These are phyloP conservation scores for Campoletis raptor DNA, from an alignment of 2,888 invertebrate genomes.

Conservation along the genomic window DNA sequence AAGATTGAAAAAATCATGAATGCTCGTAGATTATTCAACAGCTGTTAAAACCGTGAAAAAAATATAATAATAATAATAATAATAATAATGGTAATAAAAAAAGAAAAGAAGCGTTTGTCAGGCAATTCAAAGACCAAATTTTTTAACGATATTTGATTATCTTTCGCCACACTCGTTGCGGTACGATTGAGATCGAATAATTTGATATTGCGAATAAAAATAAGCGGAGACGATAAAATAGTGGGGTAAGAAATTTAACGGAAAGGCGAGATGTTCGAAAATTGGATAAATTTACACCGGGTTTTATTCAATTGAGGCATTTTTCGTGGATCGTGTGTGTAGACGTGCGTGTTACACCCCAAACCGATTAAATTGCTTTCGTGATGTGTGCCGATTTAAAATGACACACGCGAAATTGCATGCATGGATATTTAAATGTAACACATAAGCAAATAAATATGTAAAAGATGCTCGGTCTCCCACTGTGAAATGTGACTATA, in stretches of 20 bases:
- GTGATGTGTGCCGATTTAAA: slow-evolving; percentile 9
- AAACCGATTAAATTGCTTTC: slow-evolving; percentile 1
- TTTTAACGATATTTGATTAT: slow-evolving; percentile 1
- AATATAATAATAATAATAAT: no score
- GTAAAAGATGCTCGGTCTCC: slow-evolving; percentile 27
- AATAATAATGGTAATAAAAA: no score
- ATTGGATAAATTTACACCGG: slow-evolving; percentile 12
- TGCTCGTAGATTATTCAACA: slow-evolving; percentile 54
- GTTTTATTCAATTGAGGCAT: slow-evolving; percentile 38
- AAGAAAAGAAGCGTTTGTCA: slow-evolving; percentile 21
- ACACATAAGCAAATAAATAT: slow-evolving; percentile 23
- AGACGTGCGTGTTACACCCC: not conserved
- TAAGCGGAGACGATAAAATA: slow-evolving; percentile 1
- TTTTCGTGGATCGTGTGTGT: not conserved
- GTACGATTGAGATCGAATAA: not conserved
- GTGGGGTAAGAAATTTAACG: not conserved
- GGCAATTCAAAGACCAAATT: slow-evolving; percentile 27
- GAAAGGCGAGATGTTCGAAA: slow-evolving; percentile 32
- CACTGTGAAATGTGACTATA: slow-evolving; percentile 1
- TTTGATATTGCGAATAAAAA: slow-evolving; percentile 18
- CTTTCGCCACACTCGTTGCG: not conserved
- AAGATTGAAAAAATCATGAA: slow-evolving; percentile 24
- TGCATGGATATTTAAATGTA: not conserved
- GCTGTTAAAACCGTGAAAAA: slow-evolving; percentile 34
- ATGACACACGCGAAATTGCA: slow-evolving; percentile 24